Base-by-base conservation (phyloP, 1,140 invertebrate species). In the Sweltsa coloradensis region DNA sequence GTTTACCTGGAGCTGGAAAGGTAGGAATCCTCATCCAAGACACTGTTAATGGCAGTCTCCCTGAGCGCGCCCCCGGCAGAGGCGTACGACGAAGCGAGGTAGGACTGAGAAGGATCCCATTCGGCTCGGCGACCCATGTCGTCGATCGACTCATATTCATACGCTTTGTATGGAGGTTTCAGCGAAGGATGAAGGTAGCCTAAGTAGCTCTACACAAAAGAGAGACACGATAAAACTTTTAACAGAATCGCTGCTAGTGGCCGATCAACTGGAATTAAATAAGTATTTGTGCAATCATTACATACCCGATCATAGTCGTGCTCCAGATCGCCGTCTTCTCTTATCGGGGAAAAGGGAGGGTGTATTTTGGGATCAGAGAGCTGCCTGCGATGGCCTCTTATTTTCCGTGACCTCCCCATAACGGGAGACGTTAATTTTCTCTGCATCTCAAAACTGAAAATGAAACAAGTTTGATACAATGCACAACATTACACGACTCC, bases 281-380 rank as follows among this genome's bases (percentile, higher is more conserved):
- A n/a, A n/a, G n/a, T n/a, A n/a, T n/a, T n/a, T n/a, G n/a, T n/a
- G n/a, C n/a, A n/a, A n/a, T n/a, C n/a, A n/a, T n/a, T 14, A 59
- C 64, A 57, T 56, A 65, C 62, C 55, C 61, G 56, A 49, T 53
- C 66, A 45, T 61, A 60, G 27, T 56, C 63, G 22, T 59, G 58
- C 51, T 73, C 69, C 52, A 70, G 62, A 25, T 70, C 66, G 53
- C 66, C 65, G 52, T 70, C 68, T 48, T 75, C 72, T 55, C 72
- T 68, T 27, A 74, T 71, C 22, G 72, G 72, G 16, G 72, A 72
- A 55, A 75, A 73, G 45, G 63, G 62, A 37, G 67, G 57, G 56
- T 64, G 59, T 19, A 71, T 59, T 57, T 68, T 69, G 27, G 70
- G 68, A 57, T 72, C 71, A 16, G 70, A 72, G 45, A 70, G 58